Base-by-base conservation (phyloP, 2,888 invertebrate genomes). In the Aleiodes testaceus region DNA sequence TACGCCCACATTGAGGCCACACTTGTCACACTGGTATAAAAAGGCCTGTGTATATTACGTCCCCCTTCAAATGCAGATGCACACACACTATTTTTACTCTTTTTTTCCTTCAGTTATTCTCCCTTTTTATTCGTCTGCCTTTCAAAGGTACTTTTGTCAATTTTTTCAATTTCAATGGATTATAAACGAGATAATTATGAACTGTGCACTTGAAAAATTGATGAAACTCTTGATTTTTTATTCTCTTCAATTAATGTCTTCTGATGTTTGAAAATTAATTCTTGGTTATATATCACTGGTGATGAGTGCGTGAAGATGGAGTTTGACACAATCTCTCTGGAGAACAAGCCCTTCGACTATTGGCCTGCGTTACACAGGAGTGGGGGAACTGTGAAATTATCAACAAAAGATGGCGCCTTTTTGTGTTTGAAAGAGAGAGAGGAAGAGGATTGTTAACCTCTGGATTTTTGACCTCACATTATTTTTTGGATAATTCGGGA, bases 1-100 rank as follows among this genome's bases (percentile, higher is more conserved):
- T 79, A 82, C 81, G 82, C 82, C 81, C 85, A 85, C 82, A 78
- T 79, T 78, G 77, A 72, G 79, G 78, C 79, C 75, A 79, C 79
- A 75, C 78, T 79, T 79, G 80, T 81, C 82, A 79, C 76, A 75
- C 30, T 36, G 30, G 12, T 45, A 9, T 3, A 36, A 36, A 36
- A 36, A 36, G 36, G 26, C 22, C 52, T 26, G 53, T 26, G n/a
- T n/a, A 22, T 9, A 26, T 22, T 12, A n/a, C 45, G 53, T 53
- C 18, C 52, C 52, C 22, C 30, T 14, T 53, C 26, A 26, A 30
- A 52, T 52, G 52, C 52, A 52, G 53, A 53, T 53, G 30, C 53
- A 53, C 30, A 36, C 7, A 36, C 9, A 36, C 36, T 3, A 53
- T 14, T 53, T 53, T 55, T 18, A 1, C 14, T n/a, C 16, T 14